A percentile compares a stretch with the other conserved stretches of the same genome.
phyloP scores from a whole-genome alignment of 2,888 invertebrate genomes.

The Hoplodrina ambigua region DNA sequence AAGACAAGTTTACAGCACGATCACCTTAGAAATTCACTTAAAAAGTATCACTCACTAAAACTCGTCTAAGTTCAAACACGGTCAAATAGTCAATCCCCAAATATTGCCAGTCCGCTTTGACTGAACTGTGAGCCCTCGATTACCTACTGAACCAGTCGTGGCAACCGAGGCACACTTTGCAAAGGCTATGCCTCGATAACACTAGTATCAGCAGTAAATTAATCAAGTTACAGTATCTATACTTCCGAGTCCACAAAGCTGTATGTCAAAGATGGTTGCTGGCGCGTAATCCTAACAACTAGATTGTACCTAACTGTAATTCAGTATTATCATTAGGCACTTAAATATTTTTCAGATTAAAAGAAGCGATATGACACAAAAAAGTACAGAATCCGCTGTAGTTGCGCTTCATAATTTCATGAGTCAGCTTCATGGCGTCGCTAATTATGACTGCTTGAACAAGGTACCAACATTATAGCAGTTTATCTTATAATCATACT shows the following conservation, averaged over 20 bases:
- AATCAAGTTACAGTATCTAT: too few species aligned
- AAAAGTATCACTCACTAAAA: too few species aligned
- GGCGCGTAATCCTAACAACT: neutral
- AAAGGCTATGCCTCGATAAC: too few species aligned
- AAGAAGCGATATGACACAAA: too few species aligned
- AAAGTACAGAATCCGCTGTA: neutral
- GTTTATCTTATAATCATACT: too few species aligned
- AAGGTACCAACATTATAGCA: neutral
- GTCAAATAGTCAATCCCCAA: too few species aligned
- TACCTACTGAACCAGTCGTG: neutral
- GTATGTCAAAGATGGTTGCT: neutral
- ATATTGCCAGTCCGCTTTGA: neutral
- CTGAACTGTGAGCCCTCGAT: neutral
- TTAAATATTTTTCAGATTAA: conserved; percentile 6
- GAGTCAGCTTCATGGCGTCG: too few species aligned
- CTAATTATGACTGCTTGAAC: neutral
- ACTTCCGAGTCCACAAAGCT: neutral
- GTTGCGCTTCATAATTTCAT: neutral
- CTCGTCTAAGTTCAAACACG: too few species aligned
- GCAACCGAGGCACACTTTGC: neutral
- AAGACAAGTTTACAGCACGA: too few species aligned
- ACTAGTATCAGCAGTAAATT: neutral
- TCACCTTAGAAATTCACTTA: too few species aligned
- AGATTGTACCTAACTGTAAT: too few species aligned
- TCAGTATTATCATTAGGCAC: too few species aligned